Conservation (phyloP, 2,113 vertebrate species). For the Daboia siamensis region DNA sequence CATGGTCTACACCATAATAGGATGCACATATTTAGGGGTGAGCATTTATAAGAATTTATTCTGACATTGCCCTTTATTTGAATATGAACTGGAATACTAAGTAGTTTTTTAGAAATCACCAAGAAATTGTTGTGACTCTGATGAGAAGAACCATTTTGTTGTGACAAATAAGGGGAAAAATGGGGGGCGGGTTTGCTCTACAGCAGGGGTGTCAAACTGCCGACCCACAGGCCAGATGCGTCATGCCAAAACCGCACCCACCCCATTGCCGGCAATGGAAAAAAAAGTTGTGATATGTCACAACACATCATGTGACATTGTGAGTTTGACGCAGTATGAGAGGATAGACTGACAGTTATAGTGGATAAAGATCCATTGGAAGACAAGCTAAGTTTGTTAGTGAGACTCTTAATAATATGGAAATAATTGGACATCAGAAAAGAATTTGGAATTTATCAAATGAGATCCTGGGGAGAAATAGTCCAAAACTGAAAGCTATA, state of each 20-base stretch:
- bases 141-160: neutral
- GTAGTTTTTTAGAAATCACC: neutral
- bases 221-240: no score
- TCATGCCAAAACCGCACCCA: no score
- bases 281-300: no score
- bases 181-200: neutral
- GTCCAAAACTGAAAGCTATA: no score
- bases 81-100: neutral
- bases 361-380: neutral
- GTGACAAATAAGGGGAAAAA: neutral
- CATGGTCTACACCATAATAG: neutral
- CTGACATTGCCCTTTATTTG: neutral
- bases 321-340: neutral
- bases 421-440: neutral
- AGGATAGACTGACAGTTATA: neutral
- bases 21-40: neutral
- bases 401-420: neutral
- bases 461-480: neutral
- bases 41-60: neutral
- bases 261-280: no score
- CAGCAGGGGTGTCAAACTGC: no score
- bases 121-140: neutral
- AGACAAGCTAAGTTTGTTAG: no score
- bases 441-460: neutral
- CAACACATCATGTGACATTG: no score